Evolutionary conservation across 2,113 vertebrate genomes (phyloP), one percentile per base, ranked within the genome.

Genomic region (Sinocyclocheilus maitianheensis): DNA sequence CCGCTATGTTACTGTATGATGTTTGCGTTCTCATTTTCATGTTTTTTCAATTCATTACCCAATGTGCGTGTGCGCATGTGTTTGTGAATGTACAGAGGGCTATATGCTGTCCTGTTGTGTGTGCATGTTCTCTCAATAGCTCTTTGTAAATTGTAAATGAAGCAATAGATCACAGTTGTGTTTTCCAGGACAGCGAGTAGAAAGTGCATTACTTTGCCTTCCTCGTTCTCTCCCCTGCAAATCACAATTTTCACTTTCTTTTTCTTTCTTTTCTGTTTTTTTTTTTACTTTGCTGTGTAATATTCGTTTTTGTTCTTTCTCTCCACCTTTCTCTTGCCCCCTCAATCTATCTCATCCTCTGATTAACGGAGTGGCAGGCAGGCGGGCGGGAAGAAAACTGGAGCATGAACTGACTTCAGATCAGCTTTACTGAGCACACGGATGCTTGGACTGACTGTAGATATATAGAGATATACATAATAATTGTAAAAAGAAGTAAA

Each of bases 381-480:
- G 30, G 22, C 18, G 9, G 63, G 10, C 10, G 4, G 26, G 20
- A 0, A n/a, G 77, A 10, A 13, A 7, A 22, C 43, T 69, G 46
- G 34, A 34, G 40, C 63, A 82, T 82, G 62, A 82, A 82, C n/a
- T 51, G 80, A 82, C 62, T 82, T 82, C 24, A 51, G 43, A 81
- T 81, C 79, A 69, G 79, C 51, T 78, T 78, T 58, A 78, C 20
- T 78, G 76, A 37, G 53, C 9, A 12, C 18, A 60, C 77, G 1
- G 18, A 60, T 79, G 78, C 51, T 78, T 58, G 26, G 51, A 58
- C 53, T 11, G n/a, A 46, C 43, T 46, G 43, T 10, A 46, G 10
- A 46, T 46, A 46, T 11, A 46, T 11, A 46, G 43, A 46, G 43
- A 55, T 51, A 18, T 53, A 24, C 43, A 48, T 24, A 43, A 51